Evolutionary conservation across 2,113 vertebrate species (phyloP), one percentile per base, ranked within the genome.

Genomic region (Eptesicus fuscus): DNA sequence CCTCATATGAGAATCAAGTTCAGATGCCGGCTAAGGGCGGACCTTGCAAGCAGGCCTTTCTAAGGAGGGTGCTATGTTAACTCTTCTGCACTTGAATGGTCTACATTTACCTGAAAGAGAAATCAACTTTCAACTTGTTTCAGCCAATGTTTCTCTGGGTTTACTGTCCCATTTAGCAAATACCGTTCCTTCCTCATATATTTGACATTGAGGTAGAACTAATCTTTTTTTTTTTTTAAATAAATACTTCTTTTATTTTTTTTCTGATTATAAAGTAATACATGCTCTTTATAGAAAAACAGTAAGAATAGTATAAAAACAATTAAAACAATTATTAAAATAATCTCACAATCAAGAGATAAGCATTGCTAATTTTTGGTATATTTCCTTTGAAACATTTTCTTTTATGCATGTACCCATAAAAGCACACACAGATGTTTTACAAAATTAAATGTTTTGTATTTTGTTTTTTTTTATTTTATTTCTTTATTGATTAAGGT

Each of bases 401-500:
- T 88, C 35, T 35, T 78, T 16, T 18, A 47, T 79, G 22, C 3
- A 12, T 23, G 8, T 82, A n/a, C 40, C 63, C 25, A 37, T 84
- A 30, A 42, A 93, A 47, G 71, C 23, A 88, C 2, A 86, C 14
- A 42, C 1, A 7, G 49, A 20, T 77, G n/a, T 76, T 96, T 95
- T 35, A 84, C 2, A 92, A 87, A 94, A 76, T 53, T 49, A 40
- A 92, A 42, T 63, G 53, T 83, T n/a, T 49, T 80, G 4, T 59
- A 35, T 80, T 65, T 95, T 35, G 37, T 59, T 91, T 73, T 80
- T n/a, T n/a, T n/a, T n/a, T n/a, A n/a, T n/a, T n/a, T n/a, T n/a
- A n/a, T n/a, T n/a, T n/a, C n/a, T n/a, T n/a, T n/a, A n/a, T n/a
- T n/a, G n/a, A n/a, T n/a, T n/a, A n/a, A n/a, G n/a, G n/a, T n/a